phyloP scores from a whole-genome alignment of 1,140 invertebrate species.

The Liolophura sinensis region DNA sequence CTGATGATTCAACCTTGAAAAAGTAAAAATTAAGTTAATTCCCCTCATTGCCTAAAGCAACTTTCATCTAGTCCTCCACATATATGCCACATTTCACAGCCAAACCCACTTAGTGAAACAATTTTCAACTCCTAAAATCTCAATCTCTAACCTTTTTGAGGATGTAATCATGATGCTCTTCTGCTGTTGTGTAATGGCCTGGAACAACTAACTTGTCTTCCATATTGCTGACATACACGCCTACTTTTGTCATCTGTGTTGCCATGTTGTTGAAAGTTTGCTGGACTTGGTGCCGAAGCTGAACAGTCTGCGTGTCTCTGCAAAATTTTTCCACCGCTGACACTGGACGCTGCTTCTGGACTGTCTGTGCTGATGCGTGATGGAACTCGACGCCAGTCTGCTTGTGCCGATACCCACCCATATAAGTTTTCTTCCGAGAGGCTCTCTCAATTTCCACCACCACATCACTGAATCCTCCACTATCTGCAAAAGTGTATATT shows the following conservation, averaged over 20 bases:
- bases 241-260: conserved; percentile 60
- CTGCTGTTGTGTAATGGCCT: conserved; percentile 55
- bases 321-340: conserved; percentile 37
- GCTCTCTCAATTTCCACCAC: conserved; percentile 57
- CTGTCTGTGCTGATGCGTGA: conserved; percentile 56
- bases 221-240: conserved; percentile 52
- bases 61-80: neutral
- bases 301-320: conserved; percentile 57
- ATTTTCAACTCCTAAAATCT: neutral
- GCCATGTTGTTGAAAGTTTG: conserved; percentile 56
- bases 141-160: conserved; percentile 36
- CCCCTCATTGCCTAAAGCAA: neutral
- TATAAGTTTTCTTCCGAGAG: conserved; percentile 52
- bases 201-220: conserved; percentile 53
- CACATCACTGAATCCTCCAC: conserved; percentile 47
- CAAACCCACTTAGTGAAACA: conserved; percentile 2
- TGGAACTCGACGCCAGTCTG: conserved; percentile 50
- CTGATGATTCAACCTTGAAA: neutral
- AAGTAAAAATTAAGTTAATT: neutral
- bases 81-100: neutral
- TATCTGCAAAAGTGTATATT: conserved; percentile 26
- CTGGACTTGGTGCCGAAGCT: conserved; percentile 42
- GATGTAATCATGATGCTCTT: conserved; percentile 44
- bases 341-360: conserved; percentile 40
- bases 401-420: conserved; percentile 58